These are phyloP conservation scores for Goniozus legneri DNA, from an alignment of 1,140 invertebrate species.

Conservation along the genomic window DNA sequence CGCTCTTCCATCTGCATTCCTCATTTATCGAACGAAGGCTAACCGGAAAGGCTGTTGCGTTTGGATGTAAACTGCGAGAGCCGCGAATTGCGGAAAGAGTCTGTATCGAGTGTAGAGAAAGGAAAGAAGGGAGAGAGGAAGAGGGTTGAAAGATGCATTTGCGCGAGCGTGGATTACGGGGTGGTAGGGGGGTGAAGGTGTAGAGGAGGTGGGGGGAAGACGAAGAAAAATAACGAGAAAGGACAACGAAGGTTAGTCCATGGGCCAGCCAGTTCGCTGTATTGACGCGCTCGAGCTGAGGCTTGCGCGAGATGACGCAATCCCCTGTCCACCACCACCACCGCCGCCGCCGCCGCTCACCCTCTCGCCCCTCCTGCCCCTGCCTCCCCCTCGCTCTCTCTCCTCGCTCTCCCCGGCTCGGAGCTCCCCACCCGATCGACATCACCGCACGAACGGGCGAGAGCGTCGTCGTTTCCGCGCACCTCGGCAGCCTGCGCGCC, in stretches of 20 bases:
- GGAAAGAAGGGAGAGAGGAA: neutral
- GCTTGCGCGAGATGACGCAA: conserved; percentile 50
- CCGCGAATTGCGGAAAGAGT: conserved; percentile 1
- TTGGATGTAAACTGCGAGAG: neutral
- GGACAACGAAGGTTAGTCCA: conserved; percentile 19
- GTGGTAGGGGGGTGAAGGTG: neutral
- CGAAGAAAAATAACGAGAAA: conserved; percentile 1
- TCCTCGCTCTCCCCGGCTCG: conserved; percentile 13
- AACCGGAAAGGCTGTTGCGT: neutral
- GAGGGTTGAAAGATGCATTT: neutral
- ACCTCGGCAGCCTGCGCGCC: conserved; percentile 8
- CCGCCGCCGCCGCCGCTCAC: conserved; percentile 8
- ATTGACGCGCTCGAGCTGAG: conserved; percentile 40
- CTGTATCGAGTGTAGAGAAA: neutral
- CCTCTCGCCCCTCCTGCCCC: neutral
- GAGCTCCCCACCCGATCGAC: no score
- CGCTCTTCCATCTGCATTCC: no score
- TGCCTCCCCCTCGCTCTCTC: conserved; percentile 3
- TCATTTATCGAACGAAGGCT: no score
- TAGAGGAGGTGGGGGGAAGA: neutral
- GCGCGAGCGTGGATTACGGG: neutral
- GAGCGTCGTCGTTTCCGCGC: neutral
- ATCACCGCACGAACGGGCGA: no score
- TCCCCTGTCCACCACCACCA: conserved; percentile 15
- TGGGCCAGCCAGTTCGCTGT: conserved; percentile 36